Evolutionary conservation across 1,140 invertebrate species (phyloP).

Genomic region (Contarinia nasturtii): DNA sequence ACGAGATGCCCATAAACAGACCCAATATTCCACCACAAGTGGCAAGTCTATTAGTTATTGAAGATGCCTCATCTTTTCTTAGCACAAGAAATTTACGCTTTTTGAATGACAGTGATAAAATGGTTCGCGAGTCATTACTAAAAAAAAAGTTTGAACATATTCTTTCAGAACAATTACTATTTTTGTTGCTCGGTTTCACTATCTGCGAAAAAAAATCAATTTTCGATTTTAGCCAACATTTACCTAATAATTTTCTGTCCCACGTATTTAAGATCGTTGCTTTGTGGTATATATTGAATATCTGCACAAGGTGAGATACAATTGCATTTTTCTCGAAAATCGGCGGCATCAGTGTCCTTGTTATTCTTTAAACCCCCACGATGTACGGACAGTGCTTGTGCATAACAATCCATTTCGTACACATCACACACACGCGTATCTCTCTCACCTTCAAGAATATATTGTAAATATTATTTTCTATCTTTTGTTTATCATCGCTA

Average conservation of each 20-base stretch:
- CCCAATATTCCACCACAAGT: conserved; percentile 34
- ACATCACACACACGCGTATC: conserved; percentile 20
- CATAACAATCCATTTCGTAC: conserved; percentile 24
- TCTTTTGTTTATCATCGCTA: too few species aligned
- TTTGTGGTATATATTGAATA: too few species aligned
- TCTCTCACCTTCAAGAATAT: conserved; percentile 11
- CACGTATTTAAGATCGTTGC: too few species aligned
- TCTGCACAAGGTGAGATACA: conserved; percentile 42
- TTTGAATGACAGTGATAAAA: conserved; percentile 29
- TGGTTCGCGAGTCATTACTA: conserved; percentile 15
- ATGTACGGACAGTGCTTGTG: too few species aligned
- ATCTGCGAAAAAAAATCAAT: conserved; percentile 14
- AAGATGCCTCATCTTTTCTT: conserved; percentile 30
- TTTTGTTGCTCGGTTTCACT: too few species aligned
- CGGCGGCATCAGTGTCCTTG: not conserved
- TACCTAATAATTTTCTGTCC: too few species aligned
- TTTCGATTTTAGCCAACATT: too few species aligned
- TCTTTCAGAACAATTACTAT: too few species aligned
- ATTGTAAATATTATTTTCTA: too few species aligned
- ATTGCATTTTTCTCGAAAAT: not conserved
- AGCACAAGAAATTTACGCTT: conserved; percentile 31
- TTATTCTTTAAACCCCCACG: not conserved
- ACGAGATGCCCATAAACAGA: conserved; percentile 39
- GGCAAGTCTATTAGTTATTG: conserved; percentile 31
- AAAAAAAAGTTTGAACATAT: too few species aligned